A percentile compares a stretch with the other conserved stretches of the same genome.
Conservation (phyloP, 1,140 invertebrate species). For the Temnothorax longispinosus region DNA sequence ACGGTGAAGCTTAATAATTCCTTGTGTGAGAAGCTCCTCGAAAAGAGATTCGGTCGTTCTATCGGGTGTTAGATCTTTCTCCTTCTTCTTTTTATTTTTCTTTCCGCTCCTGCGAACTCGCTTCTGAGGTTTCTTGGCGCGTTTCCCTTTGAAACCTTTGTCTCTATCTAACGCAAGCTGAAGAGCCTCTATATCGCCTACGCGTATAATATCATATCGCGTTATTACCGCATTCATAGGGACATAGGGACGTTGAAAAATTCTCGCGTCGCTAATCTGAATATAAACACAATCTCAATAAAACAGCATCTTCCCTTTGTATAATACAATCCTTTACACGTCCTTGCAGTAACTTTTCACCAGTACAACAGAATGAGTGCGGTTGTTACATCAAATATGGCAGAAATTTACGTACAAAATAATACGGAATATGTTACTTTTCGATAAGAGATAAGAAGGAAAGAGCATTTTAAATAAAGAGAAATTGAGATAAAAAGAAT, state of each 20-base stretch:
- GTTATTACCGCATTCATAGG: neutral
- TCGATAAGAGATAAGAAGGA: neutral
- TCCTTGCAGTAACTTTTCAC: neutral
- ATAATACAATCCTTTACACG: neutral
- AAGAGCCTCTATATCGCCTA: constrained; percentile 82
- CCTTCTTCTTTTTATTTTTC: constrained; percentile 96
- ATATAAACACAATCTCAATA: neutral
- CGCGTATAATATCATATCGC: neutral
- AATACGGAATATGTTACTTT: neutral
- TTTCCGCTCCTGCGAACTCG: constrained; percentile 92
- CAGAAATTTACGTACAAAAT: neutral
- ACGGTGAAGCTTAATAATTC: constrained; percentile 94
- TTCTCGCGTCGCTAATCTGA: neutral
- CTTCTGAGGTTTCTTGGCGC: constrained; percentile 92
- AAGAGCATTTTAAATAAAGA: neutral
- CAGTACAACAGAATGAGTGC: neutral
- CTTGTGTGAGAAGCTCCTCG: constrained; percentile 96
- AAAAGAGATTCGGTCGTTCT: constrained; percentile 95
- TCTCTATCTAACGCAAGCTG: constrained; percentile 92
- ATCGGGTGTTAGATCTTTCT: constrained; percentile 98
- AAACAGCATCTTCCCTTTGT: neutral
- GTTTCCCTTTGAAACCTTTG: constrained; percentile 91
- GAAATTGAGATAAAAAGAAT: neutral
- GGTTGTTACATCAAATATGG: neutral
- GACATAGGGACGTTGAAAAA: neutral